Base-by-base conservation (phyloP, 2,888 invertebrate species). In the Eledona agricola region DNA sequence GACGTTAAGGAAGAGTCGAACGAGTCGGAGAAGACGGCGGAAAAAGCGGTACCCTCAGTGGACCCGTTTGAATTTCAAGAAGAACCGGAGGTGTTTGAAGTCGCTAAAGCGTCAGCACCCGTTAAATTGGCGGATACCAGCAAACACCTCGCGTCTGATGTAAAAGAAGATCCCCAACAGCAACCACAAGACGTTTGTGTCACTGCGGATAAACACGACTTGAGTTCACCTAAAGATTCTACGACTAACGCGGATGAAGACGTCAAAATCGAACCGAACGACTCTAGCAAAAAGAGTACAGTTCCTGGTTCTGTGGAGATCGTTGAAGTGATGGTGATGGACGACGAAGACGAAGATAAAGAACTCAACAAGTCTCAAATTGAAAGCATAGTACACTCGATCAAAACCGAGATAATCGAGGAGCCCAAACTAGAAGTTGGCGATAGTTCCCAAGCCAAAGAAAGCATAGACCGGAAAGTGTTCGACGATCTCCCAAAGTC, bases 11-110 rank as follows among this genome's bases (percentile, higher is more conserved):
- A 65, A 32, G 51, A 62, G 5, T 23, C 46, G 11, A 58, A 58
- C 45, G 51, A 55, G 5, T 57, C 57, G 15, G 63, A 68, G 52
- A 53, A 59, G 10, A 40, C 52, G 4, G 49, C 16, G 46, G 45
- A 63, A 55, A 34, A 56, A 55, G 53, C 62, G 2, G 4, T 28
- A 26, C 60, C 51, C 23, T 64, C 63, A 17, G 60, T 75, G 2
- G 77, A 77, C 60, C 77, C 77, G 2, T 77, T 77, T 57, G 77
- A 77, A 49, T 77, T 77, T 59, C 72, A 73, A 63, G 77, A 77
- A 56, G 77, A 76, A 47, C 73, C 74, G 2, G 70, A 73, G 10
- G 63, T 72, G 42, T 66, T 57, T 50, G 58, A 73, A 60, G 52
- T 46, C 4, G 7, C 61, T 62, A 37, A 51, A 31, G 31, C 31